A percentile compares a stretch with the other conserved stretches of the same genome.
phyloP scores from a whole-genome alignment of 1,140 invertebrate genomes.

The Pachypeltis micranthus region DNA sequence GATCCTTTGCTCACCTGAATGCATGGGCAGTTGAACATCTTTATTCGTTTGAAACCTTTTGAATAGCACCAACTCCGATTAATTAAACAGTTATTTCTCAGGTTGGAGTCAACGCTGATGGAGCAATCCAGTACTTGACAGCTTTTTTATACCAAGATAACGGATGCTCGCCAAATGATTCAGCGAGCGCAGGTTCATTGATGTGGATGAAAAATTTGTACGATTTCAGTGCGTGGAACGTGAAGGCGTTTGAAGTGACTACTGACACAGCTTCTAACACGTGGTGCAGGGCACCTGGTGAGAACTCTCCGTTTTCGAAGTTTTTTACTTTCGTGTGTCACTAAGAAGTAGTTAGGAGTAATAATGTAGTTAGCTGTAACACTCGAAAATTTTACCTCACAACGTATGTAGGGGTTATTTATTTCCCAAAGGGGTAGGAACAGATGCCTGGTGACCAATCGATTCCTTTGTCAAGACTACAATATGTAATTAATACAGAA shows the following conservation, averaged over 20 bases:
- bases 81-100: too few species aligned
- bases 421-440: neutral
- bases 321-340: neutral
- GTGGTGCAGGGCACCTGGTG: constrained; percentile 47
- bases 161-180: constrained; percentile 48
- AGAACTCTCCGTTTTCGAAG: neutral
- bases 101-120: constrained; percentile 45
- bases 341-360: too few species aligned
- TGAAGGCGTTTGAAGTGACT: constrained; percentile 40
- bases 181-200: constrained; percentile 30
- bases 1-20: too few species aligned
- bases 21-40: too few species aligned
- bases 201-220: constrained; percentile 43
- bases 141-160: constrained; percentile 47
- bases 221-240: constrained; percentile 40
- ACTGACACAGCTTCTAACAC: constrained; percentile 52
- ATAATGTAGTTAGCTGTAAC: too few species aligned
- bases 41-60: too few species aligned
- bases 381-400: too few species aligned
- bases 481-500: too few species aligned
- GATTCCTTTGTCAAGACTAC: too few species aligned
- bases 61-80: too few species aligned
- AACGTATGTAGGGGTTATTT: constrained; percentile 13
- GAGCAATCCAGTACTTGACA: constrained; percentile 52
- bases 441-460: too few species aligned